A percentile compares a stretch with the other conserved stretches of the same genome.
Evolutionary conservation across 2,888 invertebrate species (phyloP).

Genomic region (Tenthredo mesomela): DNA sequence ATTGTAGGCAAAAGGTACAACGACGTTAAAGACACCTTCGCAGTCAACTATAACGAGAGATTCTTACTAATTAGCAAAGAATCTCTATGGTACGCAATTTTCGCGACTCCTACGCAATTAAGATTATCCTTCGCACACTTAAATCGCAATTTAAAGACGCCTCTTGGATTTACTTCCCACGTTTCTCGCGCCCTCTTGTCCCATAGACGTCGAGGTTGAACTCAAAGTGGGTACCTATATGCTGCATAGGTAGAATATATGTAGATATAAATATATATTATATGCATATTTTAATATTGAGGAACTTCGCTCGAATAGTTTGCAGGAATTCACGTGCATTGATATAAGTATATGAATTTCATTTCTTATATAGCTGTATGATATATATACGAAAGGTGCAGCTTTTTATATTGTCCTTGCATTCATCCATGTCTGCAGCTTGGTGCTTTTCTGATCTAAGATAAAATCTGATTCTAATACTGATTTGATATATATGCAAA

Average conservation of each 20-base stretch:
- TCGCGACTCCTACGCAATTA: slow-evolving; percentile 1
- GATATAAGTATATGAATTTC: not conserved
- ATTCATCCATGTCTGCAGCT: not conserved
- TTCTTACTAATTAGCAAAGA: slow-evolving; percentile 30
- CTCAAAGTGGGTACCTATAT: not conserved
- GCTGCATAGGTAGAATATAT: not conserved
- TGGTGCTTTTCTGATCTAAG: not conserved
- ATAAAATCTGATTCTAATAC: not conserved
- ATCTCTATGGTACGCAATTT: slow-evolving; percentile 1
- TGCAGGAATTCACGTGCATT: not conserved
- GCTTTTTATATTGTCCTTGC: not conserved
- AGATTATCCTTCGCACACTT: slow-evolving; percentile 28
- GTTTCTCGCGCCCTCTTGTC: not conserved
- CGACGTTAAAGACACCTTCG: not conserved
- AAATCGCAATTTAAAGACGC: slow-evolving; percentile 10
- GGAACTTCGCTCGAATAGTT: not conserved
- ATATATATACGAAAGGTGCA: not conserved
- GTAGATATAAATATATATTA: not conserved
- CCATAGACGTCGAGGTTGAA: not conserved
- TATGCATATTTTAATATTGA: not conserved
- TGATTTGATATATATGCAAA: not conserved
- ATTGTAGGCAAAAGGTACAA: not conserved
- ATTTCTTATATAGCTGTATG: not conserved
- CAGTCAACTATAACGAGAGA: not conserved
- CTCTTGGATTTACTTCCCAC: slow-evolving; percentile 19